Conservation (phyloP, 1,140 invertebrate species). For the Brachionus calyciflorus region DNA sequence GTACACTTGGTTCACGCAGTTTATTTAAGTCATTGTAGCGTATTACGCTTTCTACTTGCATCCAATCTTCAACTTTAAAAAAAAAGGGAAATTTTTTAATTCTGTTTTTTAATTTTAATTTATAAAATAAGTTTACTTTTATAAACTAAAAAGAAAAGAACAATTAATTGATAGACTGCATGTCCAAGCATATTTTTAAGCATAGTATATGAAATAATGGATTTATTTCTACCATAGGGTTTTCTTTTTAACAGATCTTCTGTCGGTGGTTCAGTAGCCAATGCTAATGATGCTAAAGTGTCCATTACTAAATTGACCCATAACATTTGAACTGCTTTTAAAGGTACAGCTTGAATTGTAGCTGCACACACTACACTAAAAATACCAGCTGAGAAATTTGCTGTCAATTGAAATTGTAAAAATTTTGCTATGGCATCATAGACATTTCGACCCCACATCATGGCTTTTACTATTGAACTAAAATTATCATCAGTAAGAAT, state of each 20-base stretch:
- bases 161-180: slow-evolving; percentile 41
- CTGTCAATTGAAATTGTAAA: slow-evolving; percentile 67
- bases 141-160: slow-evolving; percentile 26
- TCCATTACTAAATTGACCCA: slow-evolving; percentile 49
- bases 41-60: slow-evolving; percentile 84
- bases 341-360: slow-evolving; percentile 59
- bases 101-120: not conserved
- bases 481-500: slow-evolving; percentile 59
- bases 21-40: slow-evolving; percentile 55
- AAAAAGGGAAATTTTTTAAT: not conserved
- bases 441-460: slow-evolving; percentile 61
- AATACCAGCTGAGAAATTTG: slow-evolving; percentile 71
- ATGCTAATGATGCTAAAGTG: slow-evolving; percentile 47
- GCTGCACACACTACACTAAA: slow-evolving; percentile 40
- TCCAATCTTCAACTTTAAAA: slow-evolving; percentile 67
- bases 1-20: slow-evolving; percentile 78
- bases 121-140: not conserved
- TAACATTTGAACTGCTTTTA: slow-evolving; percentile 48
- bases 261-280: slow-evolving; percentile 47
- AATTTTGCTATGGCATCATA: slow-evolving; percentile 61
- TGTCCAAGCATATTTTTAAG: slow-evolving; percentile 47
- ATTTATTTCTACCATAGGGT: slow-evolving; percentile 47
- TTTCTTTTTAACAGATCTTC: slow-evolving; percentile 46
- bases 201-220: slow-evolving; percentile 44
- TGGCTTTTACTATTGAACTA: slow-evolving; percentile 57